Evolutionary conservation across 2,797 vertebrate species (phyloP).

Genomic region (Phoeniculus purpureus): DNA sequence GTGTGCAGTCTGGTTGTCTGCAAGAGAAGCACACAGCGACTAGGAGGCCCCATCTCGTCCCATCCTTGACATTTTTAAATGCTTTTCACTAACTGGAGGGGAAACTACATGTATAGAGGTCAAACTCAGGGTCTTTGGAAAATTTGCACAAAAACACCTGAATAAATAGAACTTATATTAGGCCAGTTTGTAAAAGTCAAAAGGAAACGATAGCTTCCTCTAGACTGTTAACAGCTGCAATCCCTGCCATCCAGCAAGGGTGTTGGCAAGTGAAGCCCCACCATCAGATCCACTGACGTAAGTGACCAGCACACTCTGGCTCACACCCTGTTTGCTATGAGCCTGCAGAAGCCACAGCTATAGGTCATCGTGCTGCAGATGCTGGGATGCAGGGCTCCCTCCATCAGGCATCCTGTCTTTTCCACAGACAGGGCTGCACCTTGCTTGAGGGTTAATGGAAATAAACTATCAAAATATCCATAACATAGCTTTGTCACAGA

Average conservation of each 20-base stretch:
- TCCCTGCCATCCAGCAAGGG: slow-evolving; percentile 24
- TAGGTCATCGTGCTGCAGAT: neutral
- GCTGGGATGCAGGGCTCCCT: neutral
- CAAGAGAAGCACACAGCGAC: neutral
- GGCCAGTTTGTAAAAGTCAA: slow-evolving; percentile 49
- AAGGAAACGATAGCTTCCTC: slow-evolving; percentile 60
- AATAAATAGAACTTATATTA: slow-evolving; percentile 52
- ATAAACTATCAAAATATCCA: neutral
- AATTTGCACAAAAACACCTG: slow-evolving; percentile 59
- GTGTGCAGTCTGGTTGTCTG: neutral
- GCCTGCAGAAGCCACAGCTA: neutral
- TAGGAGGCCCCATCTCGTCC: neutral
- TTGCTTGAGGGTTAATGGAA: neutral
- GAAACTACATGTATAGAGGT: slow-evolving; percentile 19
- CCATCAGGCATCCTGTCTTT: neutral
- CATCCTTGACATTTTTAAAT: slow-evolving; percentile 31
- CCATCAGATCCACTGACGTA: rapidly evolving
- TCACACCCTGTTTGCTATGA: neutral
- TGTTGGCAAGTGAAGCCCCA: neutral
- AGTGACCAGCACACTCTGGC: rapidly evolving
- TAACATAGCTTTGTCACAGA: neutral
- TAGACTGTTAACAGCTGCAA: slow-evolving; percentile 43
- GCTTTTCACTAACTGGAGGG: slow-evolving; percentile 30
- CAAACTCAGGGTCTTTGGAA: slow-evolving; percentile 15
- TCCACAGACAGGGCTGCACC: neutral